Conservation (phyloP, 2,113 vertebrate genomes). For the Nesoenas mayeri region DNA sequence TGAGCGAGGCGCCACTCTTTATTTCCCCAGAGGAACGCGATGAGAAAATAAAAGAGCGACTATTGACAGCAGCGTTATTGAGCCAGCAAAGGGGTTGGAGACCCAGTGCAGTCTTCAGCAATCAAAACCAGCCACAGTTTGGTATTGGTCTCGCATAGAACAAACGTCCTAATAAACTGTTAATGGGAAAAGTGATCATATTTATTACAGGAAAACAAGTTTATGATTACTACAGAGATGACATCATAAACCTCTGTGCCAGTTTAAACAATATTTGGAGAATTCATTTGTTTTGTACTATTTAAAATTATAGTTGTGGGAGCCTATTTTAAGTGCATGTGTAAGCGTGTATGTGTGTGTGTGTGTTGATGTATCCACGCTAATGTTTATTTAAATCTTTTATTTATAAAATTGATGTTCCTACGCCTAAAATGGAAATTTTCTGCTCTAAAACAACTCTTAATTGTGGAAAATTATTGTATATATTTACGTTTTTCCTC, state of each 20-base stretch:
- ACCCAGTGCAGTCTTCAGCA: background rate
- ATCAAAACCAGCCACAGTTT: background rate
- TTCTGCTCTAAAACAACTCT: slow-evolving; percentile 29
- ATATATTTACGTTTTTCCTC: background rate
- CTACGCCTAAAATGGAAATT: slow-evolving; percentile 64
- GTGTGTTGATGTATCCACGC: slow-evolving; percentile 10
- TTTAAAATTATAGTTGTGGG: slow-evolving; percentile 62
- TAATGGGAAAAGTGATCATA: slow-evolving; percentile 55
- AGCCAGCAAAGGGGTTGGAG: slow-evolving; percentile 26
- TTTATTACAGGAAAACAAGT: slow-evolving; percentile 68
- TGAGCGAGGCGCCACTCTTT: background rate
- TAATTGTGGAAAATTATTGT: slow-evolving; percentile 24
- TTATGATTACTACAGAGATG: slow-evolving; percentile 54
- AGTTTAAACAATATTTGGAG: slow-evolving; percentile 71
- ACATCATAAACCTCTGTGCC: slow-evolving; percentile 52
- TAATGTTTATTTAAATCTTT: slow-evolving; percentile 59
- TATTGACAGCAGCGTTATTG: background rate
- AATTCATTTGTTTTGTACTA: slow-evolving; percentile 68
- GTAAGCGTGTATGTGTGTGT: background rate
- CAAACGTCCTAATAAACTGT: slow-evolving; percentile 3
- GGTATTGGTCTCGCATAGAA: background rate
- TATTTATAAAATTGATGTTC: slow-evolving; percentile 65
- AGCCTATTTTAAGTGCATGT: slow-evolving; percentile 42
- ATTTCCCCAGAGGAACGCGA: background rate
- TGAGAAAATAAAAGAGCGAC: background rate